A percentile compares a stretch with the other conserved stretches of the same genome.
Evolutionary conservation across 1,140 invertebrate genomes (phyloP).

Genomic region (Neodiprion pinetum): DNA sequence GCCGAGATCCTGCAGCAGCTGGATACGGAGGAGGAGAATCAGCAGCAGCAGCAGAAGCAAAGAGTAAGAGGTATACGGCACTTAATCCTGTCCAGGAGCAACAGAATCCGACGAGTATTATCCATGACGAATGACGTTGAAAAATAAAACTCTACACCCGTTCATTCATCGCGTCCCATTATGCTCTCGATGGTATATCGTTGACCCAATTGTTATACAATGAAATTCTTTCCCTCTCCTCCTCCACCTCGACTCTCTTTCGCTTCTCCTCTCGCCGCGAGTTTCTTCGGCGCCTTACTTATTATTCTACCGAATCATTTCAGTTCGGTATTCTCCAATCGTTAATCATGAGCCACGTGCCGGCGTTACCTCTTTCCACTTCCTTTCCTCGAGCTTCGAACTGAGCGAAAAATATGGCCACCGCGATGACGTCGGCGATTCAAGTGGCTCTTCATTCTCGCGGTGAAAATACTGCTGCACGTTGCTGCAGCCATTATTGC

Average conservation of each 20-base stretch:
- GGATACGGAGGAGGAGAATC: neutral
- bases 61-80: constrained; percentile 13
- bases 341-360: constrained; percentile 1
- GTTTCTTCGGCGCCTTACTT: constrained; percentile 21
- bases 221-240: constrained; percentile 3
- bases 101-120: constrained; percentile 28
- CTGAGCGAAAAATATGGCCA: neutral
- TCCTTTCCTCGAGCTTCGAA: neutral
- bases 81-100: neutral
- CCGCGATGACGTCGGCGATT: neutral
- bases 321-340: constrained; percentile 37
- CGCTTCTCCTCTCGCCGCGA: constrained; percentile 12
- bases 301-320: constrained; percentile 48
- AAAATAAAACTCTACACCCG: constrained; percentile 43
- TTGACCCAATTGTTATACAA: constrained; percentile 42
- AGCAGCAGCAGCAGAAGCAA: constrained; percentile 15
- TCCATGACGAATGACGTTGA: constrained; percentile 46
- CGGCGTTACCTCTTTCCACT: neutral
- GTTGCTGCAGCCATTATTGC: too few relatives aligned
- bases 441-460: neutral
- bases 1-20: neutral
- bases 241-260: constrained; percentile 7
- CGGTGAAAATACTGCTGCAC: too few relatives aligned
- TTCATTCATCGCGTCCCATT: constrained; percentile 45
- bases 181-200: constrained; percentile 38